Percentiles rank a stretch among this genome's conserved stretches.
phyloP scores from a whole-genome alignment of 2,113 vertebrate genomes.

The Notarius quadriscutis region DNA sequence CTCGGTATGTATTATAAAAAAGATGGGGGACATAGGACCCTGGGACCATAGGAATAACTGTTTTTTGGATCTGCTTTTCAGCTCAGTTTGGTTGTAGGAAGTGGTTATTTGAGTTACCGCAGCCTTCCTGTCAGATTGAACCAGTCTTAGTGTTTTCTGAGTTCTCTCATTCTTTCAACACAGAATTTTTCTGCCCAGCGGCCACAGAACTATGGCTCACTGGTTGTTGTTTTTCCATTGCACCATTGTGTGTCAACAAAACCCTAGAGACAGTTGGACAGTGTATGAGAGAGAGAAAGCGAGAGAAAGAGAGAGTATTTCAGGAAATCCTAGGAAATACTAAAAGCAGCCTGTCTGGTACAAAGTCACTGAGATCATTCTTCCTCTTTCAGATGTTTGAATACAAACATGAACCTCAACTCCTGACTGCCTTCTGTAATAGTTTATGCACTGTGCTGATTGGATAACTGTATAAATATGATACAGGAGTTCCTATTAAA shows the following conservation, averaged over 20 bases:
- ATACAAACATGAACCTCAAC: neutral
- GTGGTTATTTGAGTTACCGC: neutral
- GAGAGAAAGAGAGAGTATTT: too few species aligned
- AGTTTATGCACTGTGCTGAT: neutral
- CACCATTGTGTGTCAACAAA: too few species aligned
- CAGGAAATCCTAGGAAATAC: neutral
- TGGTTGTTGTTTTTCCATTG: too few species aligned
- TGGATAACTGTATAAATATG: neutral
- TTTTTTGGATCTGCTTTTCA: neutral
- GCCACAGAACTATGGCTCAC: too few species aligned
- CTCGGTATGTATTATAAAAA: too few species aligned
- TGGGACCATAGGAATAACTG: too few species aligned
- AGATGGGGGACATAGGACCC: too few species aligned
- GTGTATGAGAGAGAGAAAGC: too few species aligned
- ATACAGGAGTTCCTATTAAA: neutral
- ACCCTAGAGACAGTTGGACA: too few species aligned
- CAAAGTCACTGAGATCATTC: neutral
- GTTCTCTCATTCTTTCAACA: neutral
- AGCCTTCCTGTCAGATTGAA: neutral
- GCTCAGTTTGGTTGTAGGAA: neutral
- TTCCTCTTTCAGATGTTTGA: neutral
- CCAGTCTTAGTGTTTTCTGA: neutral
- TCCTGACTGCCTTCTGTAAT: neutral
- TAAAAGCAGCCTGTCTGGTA: neutral
- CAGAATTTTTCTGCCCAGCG: too few species aligned